Base-by-base conservation (phyloP, 2,888 invertebrate species). In the Laspeyria flexula region DNA sequence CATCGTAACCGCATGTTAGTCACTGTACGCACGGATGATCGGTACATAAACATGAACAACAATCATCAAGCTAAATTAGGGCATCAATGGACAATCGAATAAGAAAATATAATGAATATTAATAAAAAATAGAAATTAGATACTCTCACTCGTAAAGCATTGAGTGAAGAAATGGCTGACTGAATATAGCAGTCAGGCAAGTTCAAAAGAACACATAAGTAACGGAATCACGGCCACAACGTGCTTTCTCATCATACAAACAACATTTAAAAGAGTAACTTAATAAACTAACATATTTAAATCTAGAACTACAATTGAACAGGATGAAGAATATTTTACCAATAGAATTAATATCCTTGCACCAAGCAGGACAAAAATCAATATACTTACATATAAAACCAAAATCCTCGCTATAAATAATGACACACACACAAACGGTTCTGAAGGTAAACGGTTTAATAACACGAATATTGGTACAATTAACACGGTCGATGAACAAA, bases 181-280 rank as follows among this genome's bases (percentile, higher is more conserved):
- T 63, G 61, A 63, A 75, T 58, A 54, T 61, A 69, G 61, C 53
- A 65, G 69, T 84, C 79, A 80, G 75, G 79, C 86, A 70, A 83
- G 86, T 88, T 88, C 78, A 82, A 83, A 86, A 82, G 79, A 82
- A 80, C 74, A 82, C 68, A 77, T 76, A 76, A 79, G 73, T 88
- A 88, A 88, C 88, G 88, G 88, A 85, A 85, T 83, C 55, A 62
- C 65, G 72, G 71, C 71, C 75, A 66, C 73, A 76, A 78, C 79
- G 77, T 79, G 83, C 79, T 83, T 83, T 83, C 82, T 71, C 71
- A 72, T 55, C 65, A 67, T 67, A 75, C 58, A 62, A 68, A 56
- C 55, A 65, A 71, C 42, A 56, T 56, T 50, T 57, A 55, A 35
- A 60, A 16, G 9, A 39, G 38, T 50, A 43, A 6, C 25, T 6